A percentile compares a stretch with the other conserved stretches of the same genome.
phyloP scores from a whole-genome alignment of 2,797 vertebrate species.

The Margarornis squamiger region DNA sequence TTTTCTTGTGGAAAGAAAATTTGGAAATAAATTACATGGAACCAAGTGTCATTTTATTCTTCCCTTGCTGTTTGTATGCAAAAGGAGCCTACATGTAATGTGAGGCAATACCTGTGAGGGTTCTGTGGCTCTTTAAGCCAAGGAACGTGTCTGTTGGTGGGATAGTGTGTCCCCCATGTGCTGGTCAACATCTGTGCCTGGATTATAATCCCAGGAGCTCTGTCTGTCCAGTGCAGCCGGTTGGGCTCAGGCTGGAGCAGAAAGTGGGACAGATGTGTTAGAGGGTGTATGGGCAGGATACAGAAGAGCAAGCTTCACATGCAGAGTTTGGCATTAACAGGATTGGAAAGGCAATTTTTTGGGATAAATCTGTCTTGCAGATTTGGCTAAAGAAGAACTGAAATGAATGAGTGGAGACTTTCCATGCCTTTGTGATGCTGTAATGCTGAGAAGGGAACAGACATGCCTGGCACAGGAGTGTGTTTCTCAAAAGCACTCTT shows the following conservation, averaged over 20 bases:
- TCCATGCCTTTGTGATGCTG: not conserved
- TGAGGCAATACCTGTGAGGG: not conserved
- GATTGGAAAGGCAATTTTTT: not conserved
- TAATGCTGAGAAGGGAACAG: not conserved
- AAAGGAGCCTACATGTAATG: not conserved
- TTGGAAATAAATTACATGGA: not conserved
- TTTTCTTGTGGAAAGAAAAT: not conserved
- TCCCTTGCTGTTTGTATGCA: not conserved
- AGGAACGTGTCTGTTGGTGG: not conserved
- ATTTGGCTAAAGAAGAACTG: not conserved
- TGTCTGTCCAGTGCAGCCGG: not conserved
- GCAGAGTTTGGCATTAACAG: not conserved
- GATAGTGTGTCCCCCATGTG: accelerated
- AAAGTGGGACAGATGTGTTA: not conserved
- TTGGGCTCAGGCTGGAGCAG: not conserved
- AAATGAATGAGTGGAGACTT: not conserved
- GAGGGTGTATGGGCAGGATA: not conserved
- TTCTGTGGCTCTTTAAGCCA: not conserved
- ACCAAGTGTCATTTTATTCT: not conserved
- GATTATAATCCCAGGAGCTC: not conserved
- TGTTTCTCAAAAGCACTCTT: not conserved
- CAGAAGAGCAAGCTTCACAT: not conserved
- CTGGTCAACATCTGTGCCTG: not conserved
- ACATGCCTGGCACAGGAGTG: not conserved
- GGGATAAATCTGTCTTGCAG: not conserved